Percentiles rank a stretch among this genome's conserved stretches.
Conservation (phyloP, 2,888 invertebrate genomes). For the Germaria angustata region DNA sequence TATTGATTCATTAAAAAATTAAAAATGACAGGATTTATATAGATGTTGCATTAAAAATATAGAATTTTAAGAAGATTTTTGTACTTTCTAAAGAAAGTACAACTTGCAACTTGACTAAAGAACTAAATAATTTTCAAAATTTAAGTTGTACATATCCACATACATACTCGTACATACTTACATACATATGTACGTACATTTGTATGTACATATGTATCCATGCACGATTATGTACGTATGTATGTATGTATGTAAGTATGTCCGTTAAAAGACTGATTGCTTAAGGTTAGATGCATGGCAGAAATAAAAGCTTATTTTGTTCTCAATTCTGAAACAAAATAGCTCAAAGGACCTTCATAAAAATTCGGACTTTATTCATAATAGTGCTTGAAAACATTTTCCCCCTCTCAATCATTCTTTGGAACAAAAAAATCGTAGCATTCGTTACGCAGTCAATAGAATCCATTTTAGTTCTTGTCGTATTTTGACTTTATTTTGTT, state of each 20-base stretch:
- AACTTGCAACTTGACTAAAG: too few species aligned
- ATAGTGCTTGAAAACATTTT: not conserved
- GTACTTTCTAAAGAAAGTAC: too few species aligned
- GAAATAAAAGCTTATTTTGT: not conserved
- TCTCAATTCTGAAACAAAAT: not conserved
- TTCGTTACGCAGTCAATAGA: not conserved
- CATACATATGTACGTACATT: not conserved
- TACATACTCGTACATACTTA: too few species aligned
- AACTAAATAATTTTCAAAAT: too few species aligned
- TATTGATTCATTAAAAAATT: too few species aligned
- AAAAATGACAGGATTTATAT: too few species aligned
- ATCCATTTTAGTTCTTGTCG: slow-evolving; percentile 21
- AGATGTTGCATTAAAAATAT: too few species aligned
- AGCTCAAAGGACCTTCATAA: not conserved
- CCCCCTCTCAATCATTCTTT: not conserved
- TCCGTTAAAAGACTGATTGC: too few species aligned
- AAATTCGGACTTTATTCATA: not conserved
- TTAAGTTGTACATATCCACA: too few species aligned
- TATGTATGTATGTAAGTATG: not conserved
- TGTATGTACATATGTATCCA: not conserved
- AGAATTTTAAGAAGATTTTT: too few species aligned
- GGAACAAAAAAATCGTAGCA: slow-evolving; percentile 14
- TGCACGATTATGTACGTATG: too few species aligned
- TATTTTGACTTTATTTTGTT: slow-evolving; percentile 10
- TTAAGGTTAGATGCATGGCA: not conserved